These are phyloP conservation scores for Erpetoichthys calabaricus DNA, from an alignment of 2,797 vertebrate genomes.

Conservation along the genomic window DNA sequence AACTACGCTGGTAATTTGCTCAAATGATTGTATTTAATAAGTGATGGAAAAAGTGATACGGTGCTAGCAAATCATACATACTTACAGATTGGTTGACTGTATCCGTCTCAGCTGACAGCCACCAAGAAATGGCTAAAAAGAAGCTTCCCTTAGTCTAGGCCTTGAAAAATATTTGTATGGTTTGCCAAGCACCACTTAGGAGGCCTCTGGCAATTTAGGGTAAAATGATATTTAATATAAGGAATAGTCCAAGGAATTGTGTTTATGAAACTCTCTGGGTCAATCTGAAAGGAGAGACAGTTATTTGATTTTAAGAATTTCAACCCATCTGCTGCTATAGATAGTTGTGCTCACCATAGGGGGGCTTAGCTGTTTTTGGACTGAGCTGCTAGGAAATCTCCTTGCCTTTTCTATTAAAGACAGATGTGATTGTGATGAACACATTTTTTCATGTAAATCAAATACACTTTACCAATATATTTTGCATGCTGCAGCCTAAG, in stretches of 20 bases:
- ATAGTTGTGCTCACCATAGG: not conserved
- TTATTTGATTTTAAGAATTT: not conserved
- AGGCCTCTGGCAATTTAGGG: conserved; percentile 1
- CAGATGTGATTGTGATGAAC: not conserved
- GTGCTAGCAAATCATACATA: too few relatives aligned
- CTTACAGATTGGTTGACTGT: too few relatives aligned
- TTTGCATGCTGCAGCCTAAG: not conserved
- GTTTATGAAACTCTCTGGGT: not conserved
- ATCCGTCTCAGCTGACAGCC: too few relatives aligned
- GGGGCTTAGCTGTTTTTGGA: not conserved
- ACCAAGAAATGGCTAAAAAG: not conserved
- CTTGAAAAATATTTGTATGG: not conserved
- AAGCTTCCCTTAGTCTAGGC: not conserved
- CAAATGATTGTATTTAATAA: too few relatives aligned
- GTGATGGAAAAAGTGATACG: too few relatives aligned
- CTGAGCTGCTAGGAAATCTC: not conserved
- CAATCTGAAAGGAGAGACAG: not conserved
- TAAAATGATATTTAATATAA: conserved; percentile 2
- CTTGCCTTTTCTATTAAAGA: not conserved
- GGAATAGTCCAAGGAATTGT: not conserved
- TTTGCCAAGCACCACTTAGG: not conserved
- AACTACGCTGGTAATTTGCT: too few relatives aligned
- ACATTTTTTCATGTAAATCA: not conserved
- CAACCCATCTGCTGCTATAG: not conserved
- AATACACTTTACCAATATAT: not conserved